Conservation (phyloP, 1,140 invertebrate genomes). For the Platyscapa corneri region DNA sequence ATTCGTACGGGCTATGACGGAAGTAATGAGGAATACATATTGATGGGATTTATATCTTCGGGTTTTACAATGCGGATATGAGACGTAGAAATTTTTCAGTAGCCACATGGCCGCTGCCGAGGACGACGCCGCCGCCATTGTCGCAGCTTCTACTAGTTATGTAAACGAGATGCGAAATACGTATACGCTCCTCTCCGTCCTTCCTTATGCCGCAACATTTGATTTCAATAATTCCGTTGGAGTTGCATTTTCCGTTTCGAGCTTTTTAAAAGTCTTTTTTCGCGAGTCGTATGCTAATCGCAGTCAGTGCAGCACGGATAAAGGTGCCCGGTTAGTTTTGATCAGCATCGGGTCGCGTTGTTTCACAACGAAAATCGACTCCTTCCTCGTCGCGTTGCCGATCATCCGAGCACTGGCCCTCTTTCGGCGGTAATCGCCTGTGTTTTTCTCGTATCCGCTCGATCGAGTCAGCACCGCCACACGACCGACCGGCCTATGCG, state of each 20-base stretch:
- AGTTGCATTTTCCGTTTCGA: not conserved
- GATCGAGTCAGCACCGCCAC: not conserved
- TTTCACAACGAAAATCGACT: too few species aligned
- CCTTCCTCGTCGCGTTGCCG: too few species aligned
- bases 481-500: not conserved
- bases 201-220: not conserved
- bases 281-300: not conserved
- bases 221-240: not conserved
- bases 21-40: constrained; percentile 28
- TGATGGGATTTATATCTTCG: constrained; percentile 17
- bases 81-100: constrained; percentile 6
- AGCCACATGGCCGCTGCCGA: not conserved
- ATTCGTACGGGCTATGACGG: not conserved
- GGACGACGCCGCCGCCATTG: not conserved
- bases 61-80: constrained; percentile 2
- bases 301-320: too few species aligned
- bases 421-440: too few species aligned
- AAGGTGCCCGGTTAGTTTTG: too few species aligned
- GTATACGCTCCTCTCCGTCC: not conserved
- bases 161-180: not conserved
- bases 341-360: too few species aligned
- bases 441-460: not conserved
- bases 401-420: too few species aligned
- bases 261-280: not conserved
- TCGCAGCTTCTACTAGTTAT: constrained; percentile 1